Conservation (phyloP, 1,140 invertebrate species). For the Agrypnia vestita region DNA sequence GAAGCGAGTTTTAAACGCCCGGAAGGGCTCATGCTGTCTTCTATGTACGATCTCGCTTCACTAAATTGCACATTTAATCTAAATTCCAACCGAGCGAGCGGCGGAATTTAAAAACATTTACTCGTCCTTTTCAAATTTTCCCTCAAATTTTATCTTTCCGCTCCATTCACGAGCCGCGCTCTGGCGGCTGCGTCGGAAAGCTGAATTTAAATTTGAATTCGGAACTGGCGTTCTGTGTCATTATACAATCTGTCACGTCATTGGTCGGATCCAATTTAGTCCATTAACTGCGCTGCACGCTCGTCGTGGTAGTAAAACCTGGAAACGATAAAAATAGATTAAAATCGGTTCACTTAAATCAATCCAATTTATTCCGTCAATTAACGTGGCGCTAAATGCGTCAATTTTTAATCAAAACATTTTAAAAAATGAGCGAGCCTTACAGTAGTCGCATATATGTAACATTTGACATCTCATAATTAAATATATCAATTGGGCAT, state of each 20-base stretch:
- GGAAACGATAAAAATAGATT: conserved; percentile 26
- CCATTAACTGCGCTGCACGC: conserved; percentile 6
- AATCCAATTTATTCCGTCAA: background rate
- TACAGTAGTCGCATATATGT: too few relatives aligned
- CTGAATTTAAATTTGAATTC: conserved; percentile 31
- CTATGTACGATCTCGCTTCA: background rate
- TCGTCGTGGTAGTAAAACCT: conserved; percentile 10
- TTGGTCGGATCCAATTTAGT: conserved; percentile 35
- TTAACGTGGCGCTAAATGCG: background rate
- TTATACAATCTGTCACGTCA: conserved; percentile 39
- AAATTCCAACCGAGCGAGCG: background rate
- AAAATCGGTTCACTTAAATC: background rate
- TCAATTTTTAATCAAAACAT: background rate
- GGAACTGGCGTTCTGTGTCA: conserved; percentile 36
- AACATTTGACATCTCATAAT: too few relatives aligned
- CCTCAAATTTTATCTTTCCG: background rate
- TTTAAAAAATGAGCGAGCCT: too few relatives aligned
- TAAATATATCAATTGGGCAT: background rate
- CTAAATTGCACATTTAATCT: background rate
- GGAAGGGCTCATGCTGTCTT: conserved; percentile 58
- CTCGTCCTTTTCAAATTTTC: background rate
- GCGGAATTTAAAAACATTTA: conserved; percentile 4
- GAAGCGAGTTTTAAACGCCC: conserved; percentile 57
- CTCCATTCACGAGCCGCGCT: conserved; percentile 8
- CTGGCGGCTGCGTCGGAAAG: background rate